These are phyloP conservation scores for Sylvilagus floridanus DNA, from an alignment of 2,797 vertebrate species.

Conservation along the genomic window DNA sequence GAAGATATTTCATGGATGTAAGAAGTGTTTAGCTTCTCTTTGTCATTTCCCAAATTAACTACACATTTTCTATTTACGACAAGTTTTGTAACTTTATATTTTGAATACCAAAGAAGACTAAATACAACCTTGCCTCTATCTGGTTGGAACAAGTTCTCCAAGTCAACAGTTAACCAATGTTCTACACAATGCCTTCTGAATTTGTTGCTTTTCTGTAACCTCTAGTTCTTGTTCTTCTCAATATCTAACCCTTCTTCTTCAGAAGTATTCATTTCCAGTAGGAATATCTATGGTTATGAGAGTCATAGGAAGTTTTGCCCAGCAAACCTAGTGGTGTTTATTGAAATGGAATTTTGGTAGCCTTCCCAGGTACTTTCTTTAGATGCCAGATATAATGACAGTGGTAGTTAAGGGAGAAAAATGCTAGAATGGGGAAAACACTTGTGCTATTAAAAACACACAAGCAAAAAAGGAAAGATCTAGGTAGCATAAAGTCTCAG, in stretches of 20 bases:
- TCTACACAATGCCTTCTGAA: not conserved
- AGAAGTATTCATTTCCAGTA: not conserved
- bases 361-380: not conserved
- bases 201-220: conserved; percentile 8
- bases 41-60: not conserved
- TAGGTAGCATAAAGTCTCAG: not conserved
- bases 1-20: not conserved
- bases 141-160: not conserved
- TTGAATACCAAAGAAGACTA: not conserved
- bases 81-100: not conserved
- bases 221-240: not conserved
- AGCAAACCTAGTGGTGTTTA: not conserved
- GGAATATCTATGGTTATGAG: not conserved
- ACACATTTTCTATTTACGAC: not conserved
- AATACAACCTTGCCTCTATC: not conserved
- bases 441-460: not conserved
- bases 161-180: not conserved
- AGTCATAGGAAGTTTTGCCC: not conserved
- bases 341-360: conserved; percentile 20
- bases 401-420: not conserved
- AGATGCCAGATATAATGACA: not conserved
- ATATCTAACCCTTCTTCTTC: not conserved
- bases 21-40: not conserved
- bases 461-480: not conserved
- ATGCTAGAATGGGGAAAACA: not conserved